Conservation (phyloP, 2,888 invertebrate species). For the Microchrysa polita region DNA sequence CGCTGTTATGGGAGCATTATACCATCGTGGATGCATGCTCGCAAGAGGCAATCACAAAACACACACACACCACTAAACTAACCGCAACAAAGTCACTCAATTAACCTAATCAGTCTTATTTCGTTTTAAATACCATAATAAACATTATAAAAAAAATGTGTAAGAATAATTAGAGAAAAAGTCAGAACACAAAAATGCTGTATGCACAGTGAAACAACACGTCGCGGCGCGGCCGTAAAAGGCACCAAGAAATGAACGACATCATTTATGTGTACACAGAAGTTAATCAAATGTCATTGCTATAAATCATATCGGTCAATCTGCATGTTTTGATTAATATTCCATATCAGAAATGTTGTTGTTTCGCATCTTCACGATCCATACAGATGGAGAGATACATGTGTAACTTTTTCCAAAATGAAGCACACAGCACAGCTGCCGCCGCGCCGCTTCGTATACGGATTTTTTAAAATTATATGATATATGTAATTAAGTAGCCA, state of each 20-base stretch:
- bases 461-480: not conserved
- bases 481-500: constrained; percentile 47
- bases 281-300: constrained; percentile 50
- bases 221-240: not conserved
- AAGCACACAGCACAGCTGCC: constrained; percentile 6
- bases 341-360: constrained; percentile 45
- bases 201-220: not conserved
- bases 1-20: not conserved
- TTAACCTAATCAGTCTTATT: constrained; percentile 40
- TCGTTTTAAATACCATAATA: constrained; percentile 30
- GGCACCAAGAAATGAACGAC: not conserved
- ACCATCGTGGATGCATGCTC: no score
- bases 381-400: not conserved
- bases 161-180: not conserved
- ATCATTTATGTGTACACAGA: constrained; percentile 35
- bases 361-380: constrained; percentile 1
- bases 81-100: not conserved
- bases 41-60: constrained; percentile 3
- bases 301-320: constrained; percentile 49
- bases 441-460: not conserved
- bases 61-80: not conserved
- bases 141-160: constrained; percentile 17
- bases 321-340: constrained; percentile 44
- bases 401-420: constrained; percentile 1
- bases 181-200: no score